A percentile compares a stretch with the other conserved stretches of the same genome.
These are phyloP conservation scores for Dasypogon diadema DNA, from an alignment of 2,888 invertebrate species.

Conservation along the genomic window DNA sequence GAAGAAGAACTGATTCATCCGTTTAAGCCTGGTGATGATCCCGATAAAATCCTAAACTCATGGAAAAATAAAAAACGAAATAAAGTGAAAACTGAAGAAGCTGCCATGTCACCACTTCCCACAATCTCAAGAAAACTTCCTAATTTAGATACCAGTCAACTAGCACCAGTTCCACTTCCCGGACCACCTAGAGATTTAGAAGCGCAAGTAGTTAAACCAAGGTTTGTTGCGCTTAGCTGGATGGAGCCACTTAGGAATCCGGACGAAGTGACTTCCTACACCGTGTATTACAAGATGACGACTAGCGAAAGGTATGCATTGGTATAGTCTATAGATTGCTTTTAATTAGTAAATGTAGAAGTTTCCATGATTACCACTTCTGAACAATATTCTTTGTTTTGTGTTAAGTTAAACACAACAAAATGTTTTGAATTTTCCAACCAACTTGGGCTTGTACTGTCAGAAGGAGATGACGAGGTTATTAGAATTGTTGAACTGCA, in stretches of 20 bases:
- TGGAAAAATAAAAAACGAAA: constrained; percentile 62
- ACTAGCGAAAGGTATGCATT: constrained; percentile 83
- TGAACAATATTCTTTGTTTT: not conserved
- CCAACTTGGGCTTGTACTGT: not conserved
- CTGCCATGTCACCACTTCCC: constrained; percentile 50
- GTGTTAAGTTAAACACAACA: not conserved
- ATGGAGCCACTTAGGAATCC: constrained; percentile 79
- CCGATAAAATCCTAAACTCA: constrained; percentile 65
- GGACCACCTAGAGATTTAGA: constrained; percentile 81
- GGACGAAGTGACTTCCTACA: constrained; percentile 82
- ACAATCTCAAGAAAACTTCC: constrained; percentile 57
- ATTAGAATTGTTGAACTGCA: not conserved
- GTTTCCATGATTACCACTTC: not conserved
- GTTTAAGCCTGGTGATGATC: constrained; percentile 64
- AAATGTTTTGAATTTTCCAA: not conserved
- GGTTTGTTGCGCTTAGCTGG: constrained; percentile 94
- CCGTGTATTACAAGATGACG: constrained; percentile 88
- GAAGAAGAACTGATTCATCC: constrained; percentile 64
- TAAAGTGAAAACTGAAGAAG: constrained; percentile 54
- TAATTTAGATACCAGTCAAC: constrained; percentile 59
- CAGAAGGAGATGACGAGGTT: not conserved
- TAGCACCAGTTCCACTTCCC: constrained; percentile 67
- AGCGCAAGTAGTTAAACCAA: constrained; percentile 84
- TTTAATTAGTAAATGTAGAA: not conserved
- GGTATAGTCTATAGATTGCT: not conserved